Evolutionary conservation across 2,888 invertebrate species (phyloP).

Genomic region (Rapana venosa): DNA sequence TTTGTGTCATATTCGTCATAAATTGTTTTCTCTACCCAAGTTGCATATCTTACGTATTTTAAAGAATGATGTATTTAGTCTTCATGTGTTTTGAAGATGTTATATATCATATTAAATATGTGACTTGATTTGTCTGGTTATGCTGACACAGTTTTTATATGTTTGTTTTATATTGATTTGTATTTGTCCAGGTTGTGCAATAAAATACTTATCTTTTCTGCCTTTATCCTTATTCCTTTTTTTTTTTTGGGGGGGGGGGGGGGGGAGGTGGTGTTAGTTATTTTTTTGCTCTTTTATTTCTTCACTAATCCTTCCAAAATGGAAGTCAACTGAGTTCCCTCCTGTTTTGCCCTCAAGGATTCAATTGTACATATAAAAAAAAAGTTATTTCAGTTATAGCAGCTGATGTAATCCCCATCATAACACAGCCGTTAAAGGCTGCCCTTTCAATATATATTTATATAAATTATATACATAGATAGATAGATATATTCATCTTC

Average conservation of each 20-base stretch:
- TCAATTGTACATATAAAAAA: background rate
- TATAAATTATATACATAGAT: too few species aligned
- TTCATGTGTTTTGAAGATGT: background rate
- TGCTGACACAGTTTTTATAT: background rate
- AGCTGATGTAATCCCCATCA: background rate
- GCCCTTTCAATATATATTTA: background rate
- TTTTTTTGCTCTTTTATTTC: too few species aligned
- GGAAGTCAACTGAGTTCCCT: too few species aligned
- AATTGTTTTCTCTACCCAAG: too few species aligned
- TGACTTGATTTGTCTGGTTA: background rate
- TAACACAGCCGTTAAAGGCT: background rate
- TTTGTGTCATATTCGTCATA: too few species aligned
- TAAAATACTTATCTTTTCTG: background rate
- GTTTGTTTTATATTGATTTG: background rate
- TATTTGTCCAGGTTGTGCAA: slow-evolving; percentile 20
- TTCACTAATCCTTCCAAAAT: too few species aligned
- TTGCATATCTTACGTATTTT: too few species aligned
- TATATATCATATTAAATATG: background rate
- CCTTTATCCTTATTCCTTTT: background rate
- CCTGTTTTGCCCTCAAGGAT: background rate
- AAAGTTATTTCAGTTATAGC: background rate
- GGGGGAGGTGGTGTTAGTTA: too few species aligned
- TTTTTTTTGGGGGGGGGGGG: background rate
- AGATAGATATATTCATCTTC: background rate
- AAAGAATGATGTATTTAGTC: background rate